Percentiles rank a stretch among this genome's conserved stretches.
Conservation (phyloP, 30 jellyfish, hydroid and myxozoan genomes). For the Hydractinia symbiolongicarpus region DNA sequence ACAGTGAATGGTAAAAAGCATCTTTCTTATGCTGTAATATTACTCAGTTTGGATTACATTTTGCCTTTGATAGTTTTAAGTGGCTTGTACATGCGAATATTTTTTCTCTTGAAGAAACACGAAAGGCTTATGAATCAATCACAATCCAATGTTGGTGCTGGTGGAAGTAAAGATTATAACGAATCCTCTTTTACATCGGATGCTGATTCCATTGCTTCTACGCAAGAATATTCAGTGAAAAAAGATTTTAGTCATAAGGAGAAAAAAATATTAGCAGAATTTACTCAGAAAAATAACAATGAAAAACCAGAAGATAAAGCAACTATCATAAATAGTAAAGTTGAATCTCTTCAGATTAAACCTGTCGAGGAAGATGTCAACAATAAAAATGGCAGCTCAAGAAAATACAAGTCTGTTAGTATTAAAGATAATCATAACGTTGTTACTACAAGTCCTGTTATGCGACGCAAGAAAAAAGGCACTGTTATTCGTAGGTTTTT, state of each 20-base stretch:
- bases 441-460: not conserved
- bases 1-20: constrained; percentile 76
- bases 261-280: not conserved
- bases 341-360: too few species aligned
- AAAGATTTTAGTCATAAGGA: not conserved
- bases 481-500: constrained; percentile 18
- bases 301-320: not conserved
- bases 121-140: constrained; percentile 44
- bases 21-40: constrained; percentile 47
- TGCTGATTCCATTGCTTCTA: not conserved
- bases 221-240: not conserved
- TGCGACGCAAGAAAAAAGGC: not conserved
- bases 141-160: not conserved
- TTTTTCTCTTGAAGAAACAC: constrained; percentile 52
- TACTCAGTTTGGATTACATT: constrained; percentile 51
- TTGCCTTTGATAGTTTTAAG: constrained; percentile 51
- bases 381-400: not conserved
- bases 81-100: constrained; percentile 64
- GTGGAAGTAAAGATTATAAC: not conserved
- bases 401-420: not conserved
- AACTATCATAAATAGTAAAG: not conserved
- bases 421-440: not conserved
- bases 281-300: not conserved
- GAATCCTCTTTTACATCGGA: not conserved
- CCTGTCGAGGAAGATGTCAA: not conserved